phyloP scores from a whole-genome alignment of 2,113 vertebrate genomes.

The Crocuta crocuta region DNA sequence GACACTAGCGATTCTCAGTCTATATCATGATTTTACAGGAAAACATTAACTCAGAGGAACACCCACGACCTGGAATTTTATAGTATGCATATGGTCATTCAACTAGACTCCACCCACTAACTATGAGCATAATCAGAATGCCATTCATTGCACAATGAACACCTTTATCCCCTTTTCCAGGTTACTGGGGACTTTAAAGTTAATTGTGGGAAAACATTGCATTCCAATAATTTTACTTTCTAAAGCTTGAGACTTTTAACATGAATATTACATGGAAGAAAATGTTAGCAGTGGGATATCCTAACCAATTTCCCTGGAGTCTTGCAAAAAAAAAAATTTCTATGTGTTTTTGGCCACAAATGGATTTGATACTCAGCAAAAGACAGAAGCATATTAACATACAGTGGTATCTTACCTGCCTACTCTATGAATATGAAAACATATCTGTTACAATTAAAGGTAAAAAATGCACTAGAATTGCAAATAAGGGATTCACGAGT shows the following conservation, averaged over 20 bases:
- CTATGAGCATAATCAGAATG: conserved; percentile 1
- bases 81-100: neutral
- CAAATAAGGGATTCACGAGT: neutral
- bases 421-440: neutral
- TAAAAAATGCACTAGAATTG: conserved; percentile 29
- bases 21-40: conserved; percentile 12
- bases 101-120: neutral
- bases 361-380: conserved; percentile 44
- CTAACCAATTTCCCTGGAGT: conserved; percentile 59
- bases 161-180: conserved; percentile 21
- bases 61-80: neutral
- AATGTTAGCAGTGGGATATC: conserved; percentile 48
- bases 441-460: conserved; percentile 25
- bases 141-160: neutral
- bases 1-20: neutral
- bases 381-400: conserved; percentile 12
- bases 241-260: conserved; percentile 39
- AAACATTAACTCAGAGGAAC: conserved; percentile 44
- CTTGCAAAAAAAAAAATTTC: conserved; percentile 26
- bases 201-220: conserved; percentile 54
- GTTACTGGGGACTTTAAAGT: conserved; percentile 53
- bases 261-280: conserved; percentile 52
- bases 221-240: conserved; percentile 28
- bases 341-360: conserved; percentile 52
- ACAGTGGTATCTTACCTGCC: neutral